A percentile compares a stretch with the other conserved stretches of the same genome.
phyloP scores from a whole-genome alignment of 2,113 vertebrate species.

The Pipra filicauda region DNA sequence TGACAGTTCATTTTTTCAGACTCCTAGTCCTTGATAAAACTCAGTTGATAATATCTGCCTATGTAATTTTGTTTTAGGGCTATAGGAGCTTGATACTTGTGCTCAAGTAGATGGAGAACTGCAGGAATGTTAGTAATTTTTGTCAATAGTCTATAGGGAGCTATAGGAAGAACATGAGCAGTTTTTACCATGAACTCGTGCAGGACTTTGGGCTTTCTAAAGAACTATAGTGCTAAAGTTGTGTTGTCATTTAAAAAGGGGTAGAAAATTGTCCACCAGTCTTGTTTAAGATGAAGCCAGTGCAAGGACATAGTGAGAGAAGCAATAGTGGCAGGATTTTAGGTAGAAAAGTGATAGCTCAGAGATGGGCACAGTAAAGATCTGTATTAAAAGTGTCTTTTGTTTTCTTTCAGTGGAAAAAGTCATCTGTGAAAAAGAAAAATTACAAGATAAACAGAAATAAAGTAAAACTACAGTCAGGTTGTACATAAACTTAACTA shows the following conservation, averaged over 20 bases:
- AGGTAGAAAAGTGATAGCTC: not conserved
- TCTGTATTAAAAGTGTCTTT: not conserved
- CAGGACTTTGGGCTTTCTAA: not conserved
- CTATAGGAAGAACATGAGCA: not conserved
- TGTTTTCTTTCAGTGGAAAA: not conserved
- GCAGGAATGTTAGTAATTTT: not conserved
- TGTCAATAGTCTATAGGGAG: not conserved
- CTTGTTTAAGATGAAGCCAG: not conserved
- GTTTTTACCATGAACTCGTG: not conserved
- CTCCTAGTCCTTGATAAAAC: not conserved
- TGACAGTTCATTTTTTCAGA: not conserved
- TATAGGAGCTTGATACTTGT: not conserved
- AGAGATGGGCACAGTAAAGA: not conserved
- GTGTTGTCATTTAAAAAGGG: not conserved
- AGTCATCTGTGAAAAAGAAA: not conserved
- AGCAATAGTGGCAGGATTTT: not conserved
- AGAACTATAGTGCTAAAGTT: not conserved
- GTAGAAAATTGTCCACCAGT: not conserved
- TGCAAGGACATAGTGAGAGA: not conserved
- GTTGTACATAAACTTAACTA: not conserved
- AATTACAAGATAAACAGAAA: not conserved
- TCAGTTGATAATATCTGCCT: not conserved
- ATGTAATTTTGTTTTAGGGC: not conserved
- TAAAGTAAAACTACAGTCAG: not conserved
- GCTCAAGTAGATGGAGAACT: not conserved